These are phyloP conservation scores for Chamaetylas fuelleborni DNA, from an alignment of 2,113 vertebrate species.

Conservation along the genomic window DNA sequence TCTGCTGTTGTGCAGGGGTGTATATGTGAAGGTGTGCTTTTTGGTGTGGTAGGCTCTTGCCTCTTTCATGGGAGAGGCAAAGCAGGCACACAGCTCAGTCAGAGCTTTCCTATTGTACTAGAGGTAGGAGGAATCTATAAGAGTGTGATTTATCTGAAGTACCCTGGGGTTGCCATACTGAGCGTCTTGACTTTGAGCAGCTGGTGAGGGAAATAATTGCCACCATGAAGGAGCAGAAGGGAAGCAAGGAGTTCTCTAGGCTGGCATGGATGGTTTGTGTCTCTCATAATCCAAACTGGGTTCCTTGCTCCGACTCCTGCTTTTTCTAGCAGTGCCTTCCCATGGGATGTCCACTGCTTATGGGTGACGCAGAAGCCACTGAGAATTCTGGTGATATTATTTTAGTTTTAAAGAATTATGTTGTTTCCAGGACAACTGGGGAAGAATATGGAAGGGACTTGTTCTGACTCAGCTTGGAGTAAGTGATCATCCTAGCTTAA, in stretches of 20 bases:
- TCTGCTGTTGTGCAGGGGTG: not conserved
- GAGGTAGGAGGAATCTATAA: not conserved
- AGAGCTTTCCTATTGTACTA: not conserved
- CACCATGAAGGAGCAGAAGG: not conserved
- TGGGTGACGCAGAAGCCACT: fast-evolving
- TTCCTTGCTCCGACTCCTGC: fast-evolving
- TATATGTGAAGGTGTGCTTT: not conserved
- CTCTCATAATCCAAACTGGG: not conserved
- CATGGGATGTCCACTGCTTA: fast-evolving
- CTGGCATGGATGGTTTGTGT: not conserved
- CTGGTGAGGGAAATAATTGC: not conserved
- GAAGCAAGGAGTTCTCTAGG: not conserved
- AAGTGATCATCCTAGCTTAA: not conserved
- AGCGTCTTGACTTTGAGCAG: not conserved
- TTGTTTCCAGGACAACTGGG: slow-evolving; percentile 2
- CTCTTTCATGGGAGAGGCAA: not conserved
- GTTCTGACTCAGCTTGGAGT: not conserved
- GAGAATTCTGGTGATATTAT: not conserved
- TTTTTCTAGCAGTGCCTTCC: not conserved
- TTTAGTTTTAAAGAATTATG: not conserved
- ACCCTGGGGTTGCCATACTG: not conserved
- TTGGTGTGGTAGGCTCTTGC: not conserved
- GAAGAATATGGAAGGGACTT: not conserved
- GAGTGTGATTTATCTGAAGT: not conserved
- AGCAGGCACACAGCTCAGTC: not conserved